These are phyloP conservation scores for Zaprionus vittiger DNA, from an alignment of 1,140 invertebrate species.

Conservation along the genomic window DNA sequence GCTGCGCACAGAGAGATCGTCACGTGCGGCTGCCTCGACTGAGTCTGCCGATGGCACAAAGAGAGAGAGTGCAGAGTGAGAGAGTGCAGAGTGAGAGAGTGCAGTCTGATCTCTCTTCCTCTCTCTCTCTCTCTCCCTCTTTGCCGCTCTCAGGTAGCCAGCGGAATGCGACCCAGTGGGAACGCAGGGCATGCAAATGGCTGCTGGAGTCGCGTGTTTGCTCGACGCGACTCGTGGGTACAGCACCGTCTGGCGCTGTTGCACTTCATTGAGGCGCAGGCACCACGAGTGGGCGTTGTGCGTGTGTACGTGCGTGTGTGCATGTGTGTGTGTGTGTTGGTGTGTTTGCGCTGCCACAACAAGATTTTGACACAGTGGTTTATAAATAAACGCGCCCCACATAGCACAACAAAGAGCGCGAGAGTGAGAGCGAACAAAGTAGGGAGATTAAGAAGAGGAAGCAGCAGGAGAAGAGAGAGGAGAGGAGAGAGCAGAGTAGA, in stretches of 20 bases:
- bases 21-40: conserved; percentile 33
- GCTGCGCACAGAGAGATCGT: conserved; percentile 22
- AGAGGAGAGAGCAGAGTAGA: background rate
- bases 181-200: background rate
- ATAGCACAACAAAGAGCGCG: conserved; percentile 33
- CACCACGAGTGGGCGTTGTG: conserved; percentile 59
- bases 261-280: conserved; percentile 57
- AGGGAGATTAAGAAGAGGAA: background rate
- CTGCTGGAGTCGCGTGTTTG: conserved; percentile 8
- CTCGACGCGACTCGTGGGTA: conserved; percentile 34
- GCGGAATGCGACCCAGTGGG: conserved; percentile 4
- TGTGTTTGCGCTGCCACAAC: conserved; percentile 53
- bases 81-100: background rate
- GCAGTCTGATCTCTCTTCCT: no score
- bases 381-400: conserved; percentile 82
- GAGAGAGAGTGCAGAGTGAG: background rate
- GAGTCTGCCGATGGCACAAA: conserved; percentile 17
- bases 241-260: conserved; percentile 65
- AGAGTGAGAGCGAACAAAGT: background rate
- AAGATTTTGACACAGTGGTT: conserved; percentile 82
- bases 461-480: background rate
- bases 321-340: conserved; percentile 22
- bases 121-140: no score
- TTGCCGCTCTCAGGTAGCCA: background rate
- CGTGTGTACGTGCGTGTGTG: conserved; percentile 18